phyloP scores from a whole-genome alignment of 2,113 vertebrate genomes.

The Acinonyx jubatus region DNA sequence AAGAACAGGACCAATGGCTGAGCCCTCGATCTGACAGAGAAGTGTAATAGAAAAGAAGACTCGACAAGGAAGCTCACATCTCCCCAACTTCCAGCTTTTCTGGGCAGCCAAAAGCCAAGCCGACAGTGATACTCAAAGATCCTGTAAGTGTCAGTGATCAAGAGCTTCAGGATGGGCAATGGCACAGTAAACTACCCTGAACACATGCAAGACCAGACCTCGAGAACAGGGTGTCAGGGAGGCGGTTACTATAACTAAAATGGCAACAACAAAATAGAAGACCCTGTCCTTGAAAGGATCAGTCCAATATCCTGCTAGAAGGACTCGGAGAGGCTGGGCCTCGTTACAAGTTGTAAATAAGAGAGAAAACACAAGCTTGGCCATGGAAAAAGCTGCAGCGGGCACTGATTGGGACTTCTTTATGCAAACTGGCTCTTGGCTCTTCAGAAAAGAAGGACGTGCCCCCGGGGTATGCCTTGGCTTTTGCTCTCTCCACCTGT shows the following conservation, averaged over 20 bases:
- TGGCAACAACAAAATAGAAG: neutral
- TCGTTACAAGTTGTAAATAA: constrained; percentile 19
- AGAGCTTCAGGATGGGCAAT: neutral
- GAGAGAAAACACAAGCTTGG: neutral
- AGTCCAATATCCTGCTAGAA: neutral
- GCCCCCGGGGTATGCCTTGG: neutral
- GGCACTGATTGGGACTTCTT: neutral
- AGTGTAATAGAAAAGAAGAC: neutral
- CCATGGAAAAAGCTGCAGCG: neutral
- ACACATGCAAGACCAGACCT: neutral
- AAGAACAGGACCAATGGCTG: neutral
- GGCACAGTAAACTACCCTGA: neutral
- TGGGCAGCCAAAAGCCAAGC: neutral
- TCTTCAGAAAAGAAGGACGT: neutral
- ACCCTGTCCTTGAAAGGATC: neutral
- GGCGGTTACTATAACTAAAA: neutral
- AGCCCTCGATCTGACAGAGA: neutral
- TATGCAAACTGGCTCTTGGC: neutral
- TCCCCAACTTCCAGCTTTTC: neutral
- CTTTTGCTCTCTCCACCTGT: neutral
- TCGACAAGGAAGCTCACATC: neutral
- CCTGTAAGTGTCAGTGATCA: neutral
- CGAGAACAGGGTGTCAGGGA: neutral
- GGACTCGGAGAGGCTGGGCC: neutral
- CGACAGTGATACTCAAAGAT: neutral